Evolutionary conservation across 30 jellyfish, hydroid and myxozoan species (phyloP), one percentile per base, ranked within the genome.

Genomic region (Turritopsis dohrnii): DNA sequence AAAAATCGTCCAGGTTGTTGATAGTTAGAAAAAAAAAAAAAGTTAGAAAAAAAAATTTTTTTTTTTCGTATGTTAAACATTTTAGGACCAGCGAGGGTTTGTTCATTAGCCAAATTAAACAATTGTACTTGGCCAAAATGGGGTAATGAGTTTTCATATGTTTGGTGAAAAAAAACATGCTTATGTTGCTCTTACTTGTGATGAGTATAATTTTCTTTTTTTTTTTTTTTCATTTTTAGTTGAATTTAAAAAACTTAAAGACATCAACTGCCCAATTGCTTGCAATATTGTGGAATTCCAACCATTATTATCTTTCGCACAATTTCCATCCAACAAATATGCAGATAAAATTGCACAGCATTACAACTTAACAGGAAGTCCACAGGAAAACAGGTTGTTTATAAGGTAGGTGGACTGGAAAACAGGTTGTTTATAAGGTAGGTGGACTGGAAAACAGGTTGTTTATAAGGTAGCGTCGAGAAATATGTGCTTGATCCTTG

Each of bases 261-360:
- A 82, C 30, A 71, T 82, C 74, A 54, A 93, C 24, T 92, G 98
- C 72, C 98, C 98, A 1, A 66, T 92, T 52, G 95, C 96, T 60
- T 92, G 98, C 83, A 87, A 83, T 22, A 79, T 85, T 52, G 89
- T 79, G 60, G 88, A 88, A 28, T 92, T 72, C 73, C 71, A 82
- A 18, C 18, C 96, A 22, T 79, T 82, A 26, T 75, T 89, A 21
- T 92, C 98, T 1, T 84, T 88, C 28, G 86, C 96, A 25, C 96
- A 89, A 26, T 92, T 76, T 83, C 98, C 98, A 20, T 53, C 96
- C 13, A 84, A 84, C 31, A 84, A 82, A 1, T 85, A 79, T 28
- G 84, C 95, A 74, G 86, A 84, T 28, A 52, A 22, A 21, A 80
- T 80, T 25, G 90, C 98, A 21, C 73, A 74, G 25, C 29, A 79